Evolutionary conservation across 2,113 vertebrate genomes (phyloP), one percentile per base, ranked within the genome.

Genomic region (Tenebrosternarchus preto): DNA sequence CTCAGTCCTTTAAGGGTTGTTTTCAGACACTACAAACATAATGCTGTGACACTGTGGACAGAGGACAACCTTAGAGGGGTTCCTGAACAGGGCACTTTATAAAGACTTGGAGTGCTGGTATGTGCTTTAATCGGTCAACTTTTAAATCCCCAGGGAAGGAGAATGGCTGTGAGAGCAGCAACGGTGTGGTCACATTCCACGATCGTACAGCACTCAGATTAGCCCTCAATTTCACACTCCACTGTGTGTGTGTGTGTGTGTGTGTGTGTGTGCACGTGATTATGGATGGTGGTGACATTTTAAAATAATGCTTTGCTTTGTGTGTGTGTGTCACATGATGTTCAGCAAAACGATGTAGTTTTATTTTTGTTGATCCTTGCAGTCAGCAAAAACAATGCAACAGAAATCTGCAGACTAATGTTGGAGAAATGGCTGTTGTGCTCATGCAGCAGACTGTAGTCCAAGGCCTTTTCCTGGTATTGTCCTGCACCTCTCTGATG

Each of bases 121-220:
- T 36, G 24, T 55, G 68, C 53, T 76, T 85, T 86, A 86, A 86
- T 83, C 81, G 75, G 78, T 86, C 71, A 85, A 31, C 81, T 66
- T 85, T 86, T 86, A 81, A 76, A 80, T 86, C 78, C 80, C 50
- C 27, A 55, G 78, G 83, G 78, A 85, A 84, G 75, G 57, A 64
- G 39, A 63, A 11, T 39, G 27, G 33, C 53, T 55, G 29, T 24
- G 59, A 80, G 25, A 53, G 8, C 43, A 74, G 77, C 46, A 76
- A 50, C 24, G 27, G 27, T 22, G 12, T 24, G 59, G 76, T 86
- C 53, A 33, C 79, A 73, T 27, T 81, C 39, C 76, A 86, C n/a
- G 27, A 80, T 11, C 12, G 53, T 55, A 60, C 75, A 46, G 78
- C 53, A 72, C 56, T 79, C 66, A 77, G 73, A 76, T 86, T 82